phyloP scores from a whole-genome alignment of 2,888 invertebrate species.

The Lasius platythorax region DNA sequence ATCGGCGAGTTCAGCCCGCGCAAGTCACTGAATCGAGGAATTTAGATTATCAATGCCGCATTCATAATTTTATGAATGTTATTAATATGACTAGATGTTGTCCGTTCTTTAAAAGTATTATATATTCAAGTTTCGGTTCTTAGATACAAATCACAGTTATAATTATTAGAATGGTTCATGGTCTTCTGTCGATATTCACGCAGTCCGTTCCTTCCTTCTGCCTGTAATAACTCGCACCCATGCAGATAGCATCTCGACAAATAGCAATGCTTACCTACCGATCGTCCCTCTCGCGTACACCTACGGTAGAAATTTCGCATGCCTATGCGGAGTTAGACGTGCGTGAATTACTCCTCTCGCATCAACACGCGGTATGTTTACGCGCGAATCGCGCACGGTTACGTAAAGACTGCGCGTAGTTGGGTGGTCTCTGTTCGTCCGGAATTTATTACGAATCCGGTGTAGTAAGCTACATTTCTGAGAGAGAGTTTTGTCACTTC shows the following conservation, averaged over 20 bases:
- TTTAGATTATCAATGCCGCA: not conserved
- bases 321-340: conserved; percentile 55
- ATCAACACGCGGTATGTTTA: conserved; percentile 58
- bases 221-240: conserved; percentile 83
- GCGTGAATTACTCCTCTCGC: conserved; percentile 55
- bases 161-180: conserved; percentile 61
- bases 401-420: conserved; percentile 48
- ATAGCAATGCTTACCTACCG: conserved; percentile 82
- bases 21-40: conserved; percentile 2
- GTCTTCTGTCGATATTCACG: conserved; percentile 71
- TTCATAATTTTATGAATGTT: not conserved
- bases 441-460: conserved; percentile 47
- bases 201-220: conserved; percentile 75
- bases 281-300: conserved; percentile 66
- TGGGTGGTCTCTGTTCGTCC: conserved; percentile 42
- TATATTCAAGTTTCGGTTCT: no score
- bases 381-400: conserved; percentile 26
- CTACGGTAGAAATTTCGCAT: conserved; percentile 62
- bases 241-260: conserved; percentile 83
- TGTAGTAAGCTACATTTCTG: conserved; percentile 3
- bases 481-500: conserved; percentile 6
- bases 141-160: no score
- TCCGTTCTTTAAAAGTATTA: not conserved
- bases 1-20: conserved; percentile 64
- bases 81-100: not conserved